These are phyloP conservation scores for Catharus fuscescens DNA, from an alignment of 2,113 vertebrate genomes.

Conservation along the genomic window DNA sequence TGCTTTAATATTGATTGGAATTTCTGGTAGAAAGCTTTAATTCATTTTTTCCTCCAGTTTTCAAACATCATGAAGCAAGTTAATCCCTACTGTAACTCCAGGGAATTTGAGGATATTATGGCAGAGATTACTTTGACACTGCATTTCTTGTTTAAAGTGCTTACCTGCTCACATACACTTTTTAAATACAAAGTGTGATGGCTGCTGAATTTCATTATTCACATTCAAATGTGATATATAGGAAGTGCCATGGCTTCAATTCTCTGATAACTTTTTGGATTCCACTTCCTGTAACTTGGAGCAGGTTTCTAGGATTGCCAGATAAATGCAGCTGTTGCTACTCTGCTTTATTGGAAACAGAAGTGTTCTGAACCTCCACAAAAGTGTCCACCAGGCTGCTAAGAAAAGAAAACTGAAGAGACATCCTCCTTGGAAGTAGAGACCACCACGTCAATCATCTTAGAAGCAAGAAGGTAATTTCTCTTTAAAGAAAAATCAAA, in stretches of 20 bases:
- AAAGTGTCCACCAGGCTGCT: neutral
- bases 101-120: neutral
- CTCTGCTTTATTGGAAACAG: neutral
- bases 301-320: neutral
- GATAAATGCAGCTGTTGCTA: neutral
- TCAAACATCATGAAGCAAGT: constrained; percentile 8
- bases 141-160: neutral
- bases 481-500: neutral
- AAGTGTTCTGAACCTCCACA: neutral
- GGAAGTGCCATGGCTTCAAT: neutral
- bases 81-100: neutral
- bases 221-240: neutral
- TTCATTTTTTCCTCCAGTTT: neutral
- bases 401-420: neutral
- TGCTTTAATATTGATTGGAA: neutral
- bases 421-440: neutral
- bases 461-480: neutral
- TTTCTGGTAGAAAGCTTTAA: constrained; percentile 26
- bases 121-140: neutral
- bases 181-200: neutral
- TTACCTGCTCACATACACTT: neutral
- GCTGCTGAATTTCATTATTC: neutral
- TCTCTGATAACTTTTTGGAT: neutral
- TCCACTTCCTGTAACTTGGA: neutral
- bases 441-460: neutral